phyloP scores from a whole-genome alignment of 2,888 invertebrate genomes.

The Acanthosepion pharaonis region DNA sequence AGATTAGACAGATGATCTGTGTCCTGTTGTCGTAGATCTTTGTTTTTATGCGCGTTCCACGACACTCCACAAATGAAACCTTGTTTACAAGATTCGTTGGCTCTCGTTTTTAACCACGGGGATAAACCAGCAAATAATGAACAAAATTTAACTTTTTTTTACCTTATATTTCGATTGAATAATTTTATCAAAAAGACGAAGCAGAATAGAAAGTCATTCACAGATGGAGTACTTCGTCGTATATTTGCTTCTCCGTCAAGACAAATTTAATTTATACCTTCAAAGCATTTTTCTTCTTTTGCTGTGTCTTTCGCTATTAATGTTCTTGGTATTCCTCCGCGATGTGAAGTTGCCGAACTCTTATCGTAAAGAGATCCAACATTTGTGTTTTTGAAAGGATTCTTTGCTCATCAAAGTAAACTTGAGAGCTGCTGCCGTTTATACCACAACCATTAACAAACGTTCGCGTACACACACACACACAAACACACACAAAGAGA shows the following conservation, averaged over 20 bases:
- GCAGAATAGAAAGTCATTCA: too few relatives aligned
- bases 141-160: too few relatives aligned
- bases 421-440: not conserved
- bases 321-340: not conserved
- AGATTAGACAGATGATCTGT: too few relatives aligned
- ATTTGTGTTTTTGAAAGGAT: not conserved
- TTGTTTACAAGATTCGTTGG: too few relatives aligned
- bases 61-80: too few relatives aligned
- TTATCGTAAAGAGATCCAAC: not conserved
- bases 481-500: not conserved
- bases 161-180: too few relatives aligned
- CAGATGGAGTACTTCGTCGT: too few relatives aligned
- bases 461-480: not conserved
- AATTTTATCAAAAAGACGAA: too few relatives aligned
- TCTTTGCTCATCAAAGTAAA: not conserved
- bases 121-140: too few relatives aligned
- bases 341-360: not conserved
- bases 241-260: not conserved
- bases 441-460: not conserved
- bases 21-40: too few relatives aligned
- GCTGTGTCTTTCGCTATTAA: not conserved
- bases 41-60: too few relatives aligned
- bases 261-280: not conserved
- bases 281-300: not conserved
- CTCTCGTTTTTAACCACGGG: too few relatives aligned